Percentiles rank a stretch among this genome's conserved stretches.
These are phyloP conservation scores for Plecotus auritus DNA, from an alignment of 2,113 vertebrate genomes.

Conservation along the genomic window DNA sequence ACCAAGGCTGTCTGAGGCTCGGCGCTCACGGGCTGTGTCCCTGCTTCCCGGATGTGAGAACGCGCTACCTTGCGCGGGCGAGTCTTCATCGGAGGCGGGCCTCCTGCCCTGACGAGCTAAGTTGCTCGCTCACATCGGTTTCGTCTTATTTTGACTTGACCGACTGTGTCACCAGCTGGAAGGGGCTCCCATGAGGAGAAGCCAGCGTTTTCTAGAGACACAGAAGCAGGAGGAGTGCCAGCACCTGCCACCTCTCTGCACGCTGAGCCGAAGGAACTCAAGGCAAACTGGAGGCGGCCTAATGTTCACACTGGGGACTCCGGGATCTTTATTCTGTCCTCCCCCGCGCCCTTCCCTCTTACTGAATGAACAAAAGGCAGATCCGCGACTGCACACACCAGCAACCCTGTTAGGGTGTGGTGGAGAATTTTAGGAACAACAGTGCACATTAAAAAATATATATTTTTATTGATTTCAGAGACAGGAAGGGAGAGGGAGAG, in stretches of 20 bases:
- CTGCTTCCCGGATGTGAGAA: not conserved
- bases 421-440: not conserved
- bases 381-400: not conserved
- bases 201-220: not conserved
- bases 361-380: not conserved
- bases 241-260: not conserved
- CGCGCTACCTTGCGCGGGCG: not conserved
- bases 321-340: not conserved
- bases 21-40: not conserved
- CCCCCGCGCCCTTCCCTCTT: not conserved
- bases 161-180: not conserved
- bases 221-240: not conserved
- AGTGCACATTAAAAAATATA: too few relatives aligned
- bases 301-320: accelerated
- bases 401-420: not conserved
- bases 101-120: not conserved
- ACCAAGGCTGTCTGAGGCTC: not conserved
- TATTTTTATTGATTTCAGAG: too few relatives aligned
- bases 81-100: not conserved
- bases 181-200: accelerated
- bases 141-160: not conserved
- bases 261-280: not conserved
- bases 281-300: not conserved
- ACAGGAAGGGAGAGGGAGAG: too few relatives aligned
- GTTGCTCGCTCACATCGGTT: not conserved